Evolutionary conservation across 2,888 invertebrate species (phyloP).

Genomic region (Lasioglossum leucozonium): DNA sequence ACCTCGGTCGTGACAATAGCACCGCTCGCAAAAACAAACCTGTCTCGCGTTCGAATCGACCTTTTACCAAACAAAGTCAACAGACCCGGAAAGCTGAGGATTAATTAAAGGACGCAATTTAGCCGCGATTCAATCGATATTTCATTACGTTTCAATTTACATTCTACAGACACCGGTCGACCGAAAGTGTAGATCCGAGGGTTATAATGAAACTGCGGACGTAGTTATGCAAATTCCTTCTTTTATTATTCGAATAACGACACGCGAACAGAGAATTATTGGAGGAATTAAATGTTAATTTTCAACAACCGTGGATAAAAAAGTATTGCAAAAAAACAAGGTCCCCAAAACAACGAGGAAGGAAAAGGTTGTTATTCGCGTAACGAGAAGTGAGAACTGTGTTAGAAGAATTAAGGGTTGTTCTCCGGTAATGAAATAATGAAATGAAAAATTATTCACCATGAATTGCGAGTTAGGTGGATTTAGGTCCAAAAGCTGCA

Average conservation of each 20-base stretch:
- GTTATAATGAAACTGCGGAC: not conserved
- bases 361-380: not conserved
- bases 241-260: not conserved
- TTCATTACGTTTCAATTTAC: conserved; percentile 17
- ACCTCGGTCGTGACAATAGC: conserved; percentile 31
- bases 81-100: not conserved
- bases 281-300: not conserved
- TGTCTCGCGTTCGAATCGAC: not conserved
- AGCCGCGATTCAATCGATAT: conserved; percentile 7
- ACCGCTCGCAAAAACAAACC: not conserved
- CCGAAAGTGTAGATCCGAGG: not conserved
- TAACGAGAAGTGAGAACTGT: not conserved
- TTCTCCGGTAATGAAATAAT: no score
- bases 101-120: conserved; percentile 1
- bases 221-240: not conserved
- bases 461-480: no score
- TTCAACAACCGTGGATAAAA: not conserved
- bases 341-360: not conserved
- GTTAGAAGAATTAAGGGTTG: no score
- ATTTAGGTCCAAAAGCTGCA: no score
- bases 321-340: not conserved
- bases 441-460: no score
- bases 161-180: not conserved
- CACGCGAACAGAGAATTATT: not conserved
- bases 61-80: not conserved